These are phyloP conservation scores for Sylvia atricapilla DNA, from an alignment of 2,113 vertebrate species.

Conservation along the genomic window DNA sequence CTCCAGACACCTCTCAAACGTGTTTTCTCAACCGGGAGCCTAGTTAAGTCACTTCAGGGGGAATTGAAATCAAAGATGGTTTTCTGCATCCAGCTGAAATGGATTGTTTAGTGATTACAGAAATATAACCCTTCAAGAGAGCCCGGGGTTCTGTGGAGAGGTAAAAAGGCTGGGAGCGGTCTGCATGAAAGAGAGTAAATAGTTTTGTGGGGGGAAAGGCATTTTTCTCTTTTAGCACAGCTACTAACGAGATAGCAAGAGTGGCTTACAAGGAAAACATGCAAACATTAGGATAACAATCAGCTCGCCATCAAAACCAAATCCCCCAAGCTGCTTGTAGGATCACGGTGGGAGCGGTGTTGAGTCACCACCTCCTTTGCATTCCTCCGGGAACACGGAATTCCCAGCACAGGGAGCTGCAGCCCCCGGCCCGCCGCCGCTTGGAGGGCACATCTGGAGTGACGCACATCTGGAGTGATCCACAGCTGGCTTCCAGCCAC, in stretches of 20 bases:
- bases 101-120: background rate
- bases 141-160: background rate
- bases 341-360: background rate
- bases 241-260: background rate
- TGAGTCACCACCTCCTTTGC: constrained; percentile 26
- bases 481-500: accelerated
- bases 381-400: background rate
- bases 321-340: background rate
- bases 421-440: accelerated
- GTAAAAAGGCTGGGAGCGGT: background rate
- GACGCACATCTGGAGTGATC: accelerated
- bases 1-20: background rate
- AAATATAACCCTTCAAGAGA: background rate
- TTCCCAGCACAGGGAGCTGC: background rate
- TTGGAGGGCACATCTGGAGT: accelerated
- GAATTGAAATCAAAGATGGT: background rate
- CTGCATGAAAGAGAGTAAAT: background rate
- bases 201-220: background rate
- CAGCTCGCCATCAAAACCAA: constrained; percentile 29
- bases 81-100: constrained; percentile 13
- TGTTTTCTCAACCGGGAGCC: background rate
- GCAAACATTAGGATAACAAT: background rate
- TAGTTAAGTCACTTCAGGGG: background rate
- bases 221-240: constrained; percentile 9
- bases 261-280: background rate